phyloP scores from a whole-genome alignment of 1,140 invertebrate species.

The Bombus waltoni region DNA sequence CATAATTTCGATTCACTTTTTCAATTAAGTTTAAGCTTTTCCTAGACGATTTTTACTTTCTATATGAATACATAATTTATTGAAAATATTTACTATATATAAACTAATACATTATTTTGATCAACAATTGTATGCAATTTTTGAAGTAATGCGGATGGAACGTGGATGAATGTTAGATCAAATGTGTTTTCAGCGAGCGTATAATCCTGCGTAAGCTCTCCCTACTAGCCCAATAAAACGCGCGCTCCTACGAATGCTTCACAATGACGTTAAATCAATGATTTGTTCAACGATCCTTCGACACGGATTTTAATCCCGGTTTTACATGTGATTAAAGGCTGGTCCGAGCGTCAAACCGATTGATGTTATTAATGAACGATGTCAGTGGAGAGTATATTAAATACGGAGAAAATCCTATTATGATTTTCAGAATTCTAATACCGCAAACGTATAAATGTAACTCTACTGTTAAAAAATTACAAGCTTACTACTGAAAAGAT shows the following conservation, averaged over 20 bases:
- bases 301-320: constrained; percentile 65
- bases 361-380: constrained; percentile 52
- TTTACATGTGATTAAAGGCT: constrained; percentile 71
- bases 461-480: neutral
- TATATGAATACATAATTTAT: too few relatives aligned
- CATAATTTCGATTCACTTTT: too few relatives aligned
- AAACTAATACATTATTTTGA: too few relatives aligned
- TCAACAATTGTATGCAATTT: neutral
- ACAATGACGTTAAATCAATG: constrained; percentile 69
- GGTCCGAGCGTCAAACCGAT: constrained; percentile 50
- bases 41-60: too few relatives aligned
- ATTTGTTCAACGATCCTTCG: constrained; percentile 62
- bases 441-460: neutral
- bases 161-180: constrained; percentile 57
- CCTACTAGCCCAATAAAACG: constrained; percentile 67
- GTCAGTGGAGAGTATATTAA: constrained; percentile 12
- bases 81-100: neutral
- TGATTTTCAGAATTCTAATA: neutral
- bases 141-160: constrained; percentile 43
- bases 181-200: constrained; percentile 65
- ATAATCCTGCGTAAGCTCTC: constrained; percentile 74
- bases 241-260: constrained; percentile 48
- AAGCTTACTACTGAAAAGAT: neutral
- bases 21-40: too few relatives aligned
- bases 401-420: neutral